A percentile compares a stretch with the other conserved stretches of the same genome.
Conservation (phyloP, 2,888 invertebrate genomes). For the Patella ulyssiponensis region DNA sequence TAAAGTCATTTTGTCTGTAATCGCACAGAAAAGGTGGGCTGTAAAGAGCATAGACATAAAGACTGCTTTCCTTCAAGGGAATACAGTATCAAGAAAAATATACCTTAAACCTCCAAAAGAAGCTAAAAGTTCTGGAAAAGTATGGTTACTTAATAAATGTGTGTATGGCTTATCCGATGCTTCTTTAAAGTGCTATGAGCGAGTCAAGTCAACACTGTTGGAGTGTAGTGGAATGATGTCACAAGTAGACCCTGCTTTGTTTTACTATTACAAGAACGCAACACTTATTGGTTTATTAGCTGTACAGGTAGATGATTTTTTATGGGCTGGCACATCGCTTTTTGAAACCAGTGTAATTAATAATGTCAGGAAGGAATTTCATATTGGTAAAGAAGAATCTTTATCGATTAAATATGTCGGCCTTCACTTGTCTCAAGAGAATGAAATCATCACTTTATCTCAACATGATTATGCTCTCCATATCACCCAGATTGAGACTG, state of each 20-base stretch:
- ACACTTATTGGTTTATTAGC: constrained; percentile 16
- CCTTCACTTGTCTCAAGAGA: constrained; percentile 6
- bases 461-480: no score
- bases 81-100: background rate
- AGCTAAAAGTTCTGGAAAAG: constrained; percentile 1
- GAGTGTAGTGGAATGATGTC: constrained; percentile 10
- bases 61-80: constrained; percentile 17
- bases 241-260: constrained; percentile 20
- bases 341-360: constrained; percentile 23
- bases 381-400: constrained; percentile 21
- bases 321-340: constrained; percentile 15
- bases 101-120: constrained; percentile 11
- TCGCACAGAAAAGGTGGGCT: constrained; percentile 15
- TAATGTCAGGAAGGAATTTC: constrained; percentile 8
- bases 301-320: constrained; percentile 27
- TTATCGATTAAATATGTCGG: constrained; percentile 22
- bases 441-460: no score
- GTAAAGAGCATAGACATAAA: background rate
- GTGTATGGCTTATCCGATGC: constrained; percentile 14
- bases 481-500: no score
- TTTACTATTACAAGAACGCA: constrained; percentile 15
- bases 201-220: constrained; percentile 6
- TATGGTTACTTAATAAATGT: constrained; percentile 21
- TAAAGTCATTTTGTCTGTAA: background rate
- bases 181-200: constrained; percentile 19